phyloP scores from a whole-genome alignment of 2,113 vertebrate genomes.

The Sorex araneus region DNA sequence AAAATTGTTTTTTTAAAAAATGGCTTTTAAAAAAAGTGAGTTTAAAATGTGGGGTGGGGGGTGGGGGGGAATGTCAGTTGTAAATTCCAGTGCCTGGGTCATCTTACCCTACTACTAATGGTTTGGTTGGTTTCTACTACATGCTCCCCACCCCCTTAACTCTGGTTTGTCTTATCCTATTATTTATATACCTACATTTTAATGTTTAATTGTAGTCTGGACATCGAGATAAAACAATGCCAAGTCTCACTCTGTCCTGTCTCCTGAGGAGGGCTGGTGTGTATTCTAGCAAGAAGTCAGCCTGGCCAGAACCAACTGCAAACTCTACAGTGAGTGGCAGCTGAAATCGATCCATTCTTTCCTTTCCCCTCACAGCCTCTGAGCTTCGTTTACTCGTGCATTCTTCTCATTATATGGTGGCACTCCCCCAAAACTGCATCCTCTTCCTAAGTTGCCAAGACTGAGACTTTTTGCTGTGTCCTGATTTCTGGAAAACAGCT shows the following conservation, averaged over 20 bases:
- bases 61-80: too few relatives aligned
- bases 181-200: not conserved
- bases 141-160: not conserved
- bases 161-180: not conserved
- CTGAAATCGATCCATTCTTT: not conserved
- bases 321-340: not conserved
- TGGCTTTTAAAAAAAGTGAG: too few relatives aligned
- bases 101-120: too few relatives aligned
- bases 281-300: not conserved
- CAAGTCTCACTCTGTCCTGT: not conserved
- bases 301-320: slow-evolving; percentile 7
- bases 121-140: too few relatives aligned
- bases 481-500: not conserved
- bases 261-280: not conserved
- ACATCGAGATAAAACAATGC: not conserved
- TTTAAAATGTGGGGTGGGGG: too few relatives aligned
- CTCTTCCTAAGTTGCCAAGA: not conserved
- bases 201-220: not conserved
- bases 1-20: too few relatives aligned
- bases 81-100: too few relatives aligned
- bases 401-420: too few relatives aligned
- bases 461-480: too few relatives aligned
- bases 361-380: too few relatives aligned
- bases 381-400: too few relatives aligned
- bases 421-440: too few relatives aligned